A percentile compares a stretch with the other conserved stretches of the same genome.
phyloP scores from a whole-genome alignment of 2,113 vertebrate genomes.

The Corydoras maculifer region DNA sequence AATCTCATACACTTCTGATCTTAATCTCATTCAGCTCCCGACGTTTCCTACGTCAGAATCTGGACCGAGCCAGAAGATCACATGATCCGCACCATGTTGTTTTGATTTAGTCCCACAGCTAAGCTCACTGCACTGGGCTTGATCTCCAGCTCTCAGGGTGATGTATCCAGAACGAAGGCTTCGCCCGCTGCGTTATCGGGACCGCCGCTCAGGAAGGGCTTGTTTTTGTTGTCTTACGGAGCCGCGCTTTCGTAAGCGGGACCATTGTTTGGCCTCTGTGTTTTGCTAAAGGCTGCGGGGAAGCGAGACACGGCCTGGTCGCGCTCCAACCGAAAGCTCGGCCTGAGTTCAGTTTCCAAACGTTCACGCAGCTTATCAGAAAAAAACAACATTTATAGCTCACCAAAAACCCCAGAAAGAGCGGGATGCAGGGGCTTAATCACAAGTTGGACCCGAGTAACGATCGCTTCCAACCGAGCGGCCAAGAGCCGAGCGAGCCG shows the following conservation, averaged over 20 bases:
- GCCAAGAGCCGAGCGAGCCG: slow-evolving; percentile 11
- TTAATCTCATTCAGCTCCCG: no score
- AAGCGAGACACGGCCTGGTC: slow-evolving; percentile 6
- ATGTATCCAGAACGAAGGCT: background rate
- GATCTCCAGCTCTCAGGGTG: no score
- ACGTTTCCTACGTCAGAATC: no score
- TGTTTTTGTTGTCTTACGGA: background rate
- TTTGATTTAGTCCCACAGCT: no score
- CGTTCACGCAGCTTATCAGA: slow-evolving; percentile 22
- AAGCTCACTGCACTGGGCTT: no score
- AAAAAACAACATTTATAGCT: background rate
- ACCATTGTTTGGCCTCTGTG: slow-evolving; percentile 11
- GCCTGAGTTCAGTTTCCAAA: slow-evolving; percentile 25
- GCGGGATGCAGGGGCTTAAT: background rate
- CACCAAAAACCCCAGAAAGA: slow-evolving; percentile 9
- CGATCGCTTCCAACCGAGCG: slow-evolving; percentile 14
- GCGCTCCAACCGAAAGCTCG: slow-evolving; percentile 6
- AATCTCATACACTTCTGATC: no score
- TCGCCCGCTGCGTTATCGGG: slow-evolving; percentile 1
- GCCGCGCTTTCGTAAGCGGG: slow-evolving; percentile 17
- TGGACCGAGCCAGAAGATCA: no score
- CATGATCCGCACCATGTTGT: no score
- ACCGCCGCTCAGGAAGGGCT: background rate
- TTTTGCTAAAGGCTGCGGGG: slow-evolving; percentile 4
- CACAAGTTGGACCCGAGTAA: slow-evolving; percentile 11